phyloP scores from a whole-genome alignment of 2,797 vertebrate species.

The Danio albolineatus region DNA sequence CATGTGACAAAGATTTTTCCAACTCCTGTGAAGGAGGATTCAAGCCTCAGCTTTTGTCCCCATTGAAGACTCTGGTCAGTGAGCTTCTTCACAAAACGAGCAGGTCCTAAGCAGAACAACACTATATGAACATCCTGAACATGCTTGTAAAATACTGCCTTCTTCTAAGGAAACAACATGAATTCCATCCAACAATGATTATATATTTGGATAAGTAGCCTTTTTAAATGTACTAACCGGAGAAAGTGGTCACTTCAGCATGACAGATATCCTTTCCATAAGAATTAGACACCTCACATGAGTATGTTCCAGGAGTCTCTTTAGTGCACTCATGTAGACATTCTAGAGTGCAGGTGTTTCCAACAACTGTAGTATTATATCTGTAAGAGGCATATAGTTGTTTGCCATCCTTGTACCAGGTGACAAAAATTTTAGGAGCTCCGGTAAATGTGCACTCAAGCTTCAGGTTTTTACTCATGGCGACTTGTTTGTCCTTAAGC shows the following conservation, averaged over 20 bases:
- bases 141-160: constrained; percentile 1
- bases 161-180: background rate
- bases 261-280: constrained; percentile 86
- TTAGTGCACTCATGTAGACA: constrained; percentile 47
- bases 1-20: constrained; percentile 85
- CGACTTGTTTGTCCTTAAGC: constrained; percentile 35
- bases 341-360: constrained; percentile 46
- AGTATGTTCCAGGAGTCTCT: constrained; percentile 52
- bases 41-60: constrained; percentile 86
- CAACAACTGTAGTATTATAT: constrained; percentile 66
- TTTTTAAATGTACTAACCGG: constrained; percentile 79
- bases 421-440: constrained; percentile 62
- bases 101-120: constrained; percentile 69
- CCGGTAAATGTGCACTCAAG: constrained; percentile 87
- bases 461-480: constrained; percentile 69
- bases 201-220: background rate
- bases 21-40: constrained; percentile 85
- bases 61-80: constrained; percentile 83
- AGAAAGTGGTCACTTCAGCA: constrained; percentile 73
- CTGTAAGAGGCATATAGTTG: constrained; percentile 83
- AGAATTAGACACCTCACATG: constrained; percentile 86
- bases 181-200: constrained; percentile 16
- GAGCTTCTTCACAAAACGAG: constrained; percentile 85
- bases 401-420: constrained; percentile 58
- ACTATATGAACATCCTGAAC: constrained; percentile 12